Evolutionary conservation across 1,140 invertebrate species (phyloP).

Genomic region (Cylas formicarius): DNA sequence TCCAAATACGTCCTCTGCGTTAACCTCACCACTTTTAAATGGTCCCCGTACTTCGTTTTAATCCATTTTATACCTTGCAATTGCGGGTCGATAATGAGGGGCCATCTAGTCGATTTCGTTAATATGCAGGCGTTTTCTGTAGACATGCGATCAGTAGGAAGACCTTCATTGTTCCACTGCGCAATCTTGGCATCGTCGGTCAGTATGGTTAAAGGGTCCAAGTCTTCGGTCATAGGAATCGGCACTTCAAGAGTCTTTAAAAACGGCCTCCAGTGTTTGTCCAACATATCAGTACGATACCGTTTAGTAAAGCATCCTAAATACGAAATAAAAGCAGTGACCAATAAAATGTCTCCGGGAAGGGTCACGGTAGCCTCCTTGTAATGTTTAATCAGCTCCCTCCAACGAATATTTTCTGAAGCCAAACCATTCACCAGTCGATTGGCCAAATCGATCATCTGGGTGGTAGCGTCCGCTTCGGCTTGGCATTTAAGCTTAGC

Average conservation of each 20-base stretch:
- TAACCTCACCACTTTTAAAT: slow-evolving; percentile 66
- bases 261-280: slow-evolving; percentile 73
- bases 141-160: slow-evolving; percentile 89
- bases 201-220: slow-evolving; percentile 75
- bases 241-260: slow-evolving; percentile 51
- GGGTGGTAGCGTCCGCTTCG: slow-evolving; percentile 74
- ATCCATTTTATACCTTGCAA: slow-evolving; percentile 94
- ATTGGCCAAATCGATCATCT: slow-evolving; percentile 86
- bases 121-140: slow-evolving; percentile 91
- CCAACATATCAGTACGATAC: slow-evolving; percentile 73
- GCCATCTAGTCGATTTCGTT: slow-evolving; percentile 83
- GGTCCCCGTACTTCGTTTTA: slow-evolving; percentile 68
- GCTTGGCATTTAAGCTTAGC: slow-evolving; percentile 84
- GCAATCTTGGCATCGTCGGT: slow-evolving; percentile 89
- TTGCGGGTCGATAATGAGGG: slow-evolving; percentile 91
- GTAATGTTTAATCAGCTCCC: slow-evolving; percentile 40
- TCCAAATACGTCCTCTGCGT: slow-evolving; percentile 80
- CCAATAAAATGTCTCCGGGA: slow-evolving; percentile 82
- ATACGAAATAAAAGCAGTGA: slow-evolving; percentile 93
- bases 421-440: slow-evolving; percentile 86
- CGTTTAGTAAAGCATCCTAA: slow-evolving; percentile 86
- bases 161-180: slow-evolving; percentile 88
- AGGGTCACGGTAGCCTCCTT: slow-evolving; percentile 62
- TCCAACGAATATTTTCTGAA: slow-evolving; percentile 78
- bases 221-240: slow-evolving; percentile 69